Percentiles rank a stretch among this genome's conserved stretches.
Conservation (phyloP, 2,797 vertebrate genomes). For the Microcaecilia unicolor region DNA sequence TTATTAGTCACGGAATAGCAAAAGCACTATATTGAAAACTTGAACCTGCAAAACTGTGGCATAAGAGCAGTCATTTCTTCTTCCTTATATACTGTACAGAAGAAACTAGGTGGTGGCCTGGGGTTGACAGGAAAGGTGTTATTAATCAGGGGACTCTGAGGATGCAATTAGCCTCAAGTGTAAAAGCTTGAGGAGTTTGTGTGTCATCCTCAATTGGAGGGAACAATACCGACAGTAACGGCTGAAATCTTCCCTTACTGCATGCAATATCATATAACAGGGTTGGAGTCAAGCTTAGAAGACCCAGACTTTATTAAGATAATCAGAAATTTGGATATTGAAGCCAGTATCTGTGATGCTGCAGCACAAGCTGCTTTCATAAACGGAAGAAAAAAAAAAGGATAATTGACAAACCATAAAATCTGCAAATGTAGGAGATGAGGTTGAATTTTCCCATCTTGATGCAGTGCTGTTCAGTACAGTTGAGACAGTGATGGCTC, state of each 20-base stretch:
- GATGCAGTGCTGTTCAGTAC: constrained; percentile 39
- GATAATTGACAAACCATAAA: constrained; percentile 43
- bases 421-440: too few relatives aligned
- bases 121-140: constrained; percentile 29
- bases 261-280: neutral
- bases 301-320: constrained; percentile 7
- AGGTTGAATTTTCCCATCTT: too few relatives aligned
- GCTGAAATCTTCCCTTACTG: constrained; percentile 6
- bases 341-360: constrained; percentile 42
- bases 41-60: constrained; percentile 1
- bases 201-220: constrained; percentile 8
- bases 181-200: constrained; percentile 2
- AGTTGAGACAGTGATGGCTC: constrained; percentile 46
- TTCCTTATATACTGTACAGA: constrained; percentile 8
- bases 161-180: constrained; percentile 31
- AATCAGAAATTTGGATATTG: constrained; percentile 1
- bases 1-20: too few relatives aligned
- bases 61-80: constrained; percentile 5
- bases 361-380: constrained; percentile 1
- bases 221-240: neutral
- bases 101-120: constrained; percentile 10
- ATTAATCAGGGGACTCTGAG: constrained; percentile 38
- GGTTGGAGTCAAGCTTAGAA: constrained; percentile 10
- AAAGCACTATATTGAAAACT: neutral
- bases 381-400: constrained; percentile 26